Base-by-base conservation (phyloP, 2,888 invertebrate genomes). In the Rugalucina vietnamica region DNA sequence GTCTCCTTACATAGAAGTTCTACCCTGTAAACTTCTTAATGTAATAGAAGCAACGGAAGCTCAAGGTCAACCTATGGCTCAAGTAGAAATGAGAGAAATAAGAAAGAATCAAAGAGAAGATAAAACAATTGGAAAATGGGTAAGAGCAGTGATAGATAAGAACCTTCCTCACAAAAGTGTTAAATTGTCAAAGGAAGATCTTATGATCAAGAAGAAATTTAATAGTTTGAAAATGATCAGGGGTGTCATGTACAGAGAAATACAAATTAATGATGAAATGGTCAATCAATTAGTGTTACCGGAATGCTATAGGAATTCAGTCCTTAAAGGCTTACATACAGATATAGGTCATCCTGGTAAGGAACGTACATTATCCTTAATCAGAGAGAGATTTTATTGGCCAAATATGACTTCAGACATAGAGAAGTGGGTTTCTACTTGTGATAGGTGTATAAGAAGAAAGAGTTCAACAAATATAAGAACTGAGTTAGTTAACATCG, bases 301-400 rank as follows among this genome's bases (percentile, higher is more conserved):
- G 10, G 12, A 60, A 10, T 60, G 29, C n/a, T 60, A 60, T n/a
- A 8, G 60, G n/a, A 60, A 60, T 60, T 12, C 60, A 12, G 60
- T 60, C n/a, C 60, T 60, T 27, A 8, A 21, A 12, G 60, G 60
- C 8, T n/a, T 60, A 12, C 60, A 60, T 21, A n/a, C 8, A 12
- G 60, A 60, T 21, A 79, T 79, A 8, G 79, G 81, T 18, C 84
- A 81, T 71, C 81, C 75, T 2, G 81, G 81, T 50, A 18, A 74
- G n/a, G 75, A 84, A 0, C 69, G 84, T 50, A 81, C 79, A 18
- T 10, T 60, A 5, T 75, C 75, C 0, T 57, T 81, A 8, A 0
- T 76, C 0, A 43, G 77, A 43, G 76, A 76, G 27, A 54, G 83
- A 27, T 84, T 72, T 39, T 84, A 32, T 27, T 84, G 84, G 84